phyloP scores from a whole-genome alignment of 2,888 invertebrate genomes.

The Griposia aprilina region DNA sequence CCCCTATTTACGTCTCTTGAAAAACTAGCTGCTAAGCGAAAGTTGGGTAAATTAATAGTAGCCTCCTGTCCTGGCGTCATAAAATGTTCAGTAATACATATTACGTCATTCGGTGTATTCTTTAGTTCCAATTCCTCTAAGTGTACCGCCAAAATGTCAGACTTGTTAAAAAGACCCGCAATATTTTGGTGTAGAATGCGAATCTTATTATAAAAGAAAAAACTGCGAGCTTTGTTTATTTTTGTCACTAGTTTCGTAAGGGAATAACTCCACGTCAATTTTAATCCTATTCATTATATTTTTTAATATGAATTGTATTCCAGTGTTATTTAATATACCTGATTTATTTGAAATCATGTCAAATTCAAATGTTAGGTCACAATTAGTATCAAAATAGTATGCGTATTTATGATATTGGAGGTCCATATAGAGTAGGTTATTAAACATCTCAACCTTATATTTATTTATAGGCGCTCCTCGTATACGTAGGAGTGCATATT shows the following conservation, averaged over 20 bases:
- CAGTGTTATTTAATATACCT: conserved; percentile 23
- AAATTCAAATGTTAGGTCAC: neutral
- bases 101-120: conserved; percentile 10
- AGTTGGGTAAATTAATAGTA: conserved; percentile 15
- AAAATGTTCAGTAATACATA: conserved; percentile 25
- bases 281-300: neutral
- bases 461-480: neutral
- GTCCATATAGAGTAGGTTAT: neutral
- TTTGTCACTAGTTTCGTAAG: conserved; percentile 3
- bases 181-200: conserved; percentile 22
- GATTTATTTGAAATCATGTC: neutral
- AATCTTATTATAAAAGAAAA: conserved; percentile 34
- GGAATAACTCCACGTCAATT: conserved; percentile 14
- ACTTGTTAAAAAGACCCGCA: neutral
- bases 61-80: neutral
- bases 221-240: conserved; percentile 13
- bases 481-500: neutral
- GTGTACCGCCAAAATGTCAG: conserved; percentile 24
- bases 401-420: neutral
- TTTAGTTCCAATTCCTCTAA: conserved; percentile 26
- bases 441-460: neutral
- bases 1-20: conserved; percentile 20
- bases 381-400: too few species aligned
- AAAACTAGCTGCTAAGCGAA: conserved; percentile 21
- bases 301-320: conserved; percentile 25